Conservation (phyloP, 2,888 invertebrate genomes). For the Tetheella fluctuosa region DNA sequence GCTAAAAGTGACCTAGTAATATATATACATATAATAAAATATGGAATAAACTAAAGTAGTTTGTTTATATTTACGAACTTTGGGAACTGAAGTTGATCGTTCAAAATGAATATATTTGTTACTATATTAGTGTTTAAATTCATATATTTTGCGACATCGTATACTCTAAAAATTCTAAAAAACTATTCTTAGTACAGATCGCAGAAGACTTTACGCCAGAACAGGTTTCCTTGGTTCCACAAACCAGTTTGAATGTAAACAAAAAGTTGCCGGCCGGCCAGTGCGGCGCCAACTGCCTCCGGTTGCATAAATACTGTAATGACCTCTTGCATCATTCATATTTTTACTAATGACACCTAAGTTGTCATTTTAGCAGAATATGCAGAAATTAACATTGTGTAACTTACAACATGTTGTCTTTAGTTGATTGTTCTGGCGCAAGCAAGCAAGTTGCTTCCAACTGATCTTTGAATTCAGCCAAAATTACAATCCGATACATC, state of each 20-base stretch:
- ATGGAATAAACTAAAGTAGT: neutral
- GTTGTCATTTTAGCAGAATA: neutral
- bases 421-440: neutral
- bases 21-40: no score
- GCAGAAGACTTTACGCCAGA: constrained; percentile 36
- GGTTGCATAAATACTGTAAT: constrained; percentile 6
- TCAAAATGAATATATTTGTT: no score
- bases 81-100: neutral
- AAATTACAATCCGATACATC: no score
- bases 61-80: no score
- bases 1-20: neutral
- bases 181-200: constrained; percentile 23
- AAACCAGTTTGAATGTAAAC: constrained; percentile 72
- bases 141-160: neutral
- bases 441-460: no score
- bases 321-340: constrained; percentile 4
- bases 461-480: no score
- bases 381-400: neutral
- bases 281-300: constrained; percentile 20
- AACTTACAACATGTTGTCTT: neutral
- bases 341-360: constrained; percentile 1
- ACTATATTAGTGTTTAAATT: no score
- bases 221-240: constrained; percentile 59
- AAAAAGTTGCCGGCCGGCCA: constrained; percentile 52
- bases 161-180: constrained; percentile 12